Evolutionary conservation across 2,113 vertebrate genomes (phyloP).

Genomic region (Ageneiosus marmoratus): DNA sequence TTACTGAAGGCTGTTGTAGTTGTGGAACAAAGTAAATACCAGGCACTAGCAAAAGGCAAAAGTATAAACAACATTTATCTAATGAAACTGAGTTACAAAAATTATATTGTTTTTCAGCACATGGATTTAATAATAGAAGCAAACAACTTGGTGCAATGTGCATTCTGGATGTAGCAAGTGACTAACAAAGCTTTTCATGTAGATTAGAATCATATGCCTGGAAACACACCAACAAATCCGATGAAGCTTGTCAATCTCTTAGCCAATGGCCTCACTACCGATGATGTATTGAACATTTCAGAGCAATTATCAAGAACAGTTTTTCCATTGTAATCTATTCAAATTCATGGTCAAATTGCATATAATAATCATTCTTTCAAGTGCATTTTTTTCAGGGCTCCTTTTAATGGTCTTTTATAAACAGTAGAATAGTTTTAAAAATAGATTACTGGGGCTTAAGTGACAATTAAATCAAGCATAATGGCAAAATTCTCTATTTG

Average conservation of each 20-base stretch:
- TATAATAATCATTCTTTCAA: slow-evolving; percentile 20
- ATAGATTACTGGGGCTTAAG: slow-evolving; percentile 38
- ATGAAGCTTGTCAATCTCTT: background rate
- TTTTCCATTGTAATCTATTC: slow-evolving; percentile 9
- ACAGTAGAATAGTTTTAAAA: slow-evolving; percentile 39
- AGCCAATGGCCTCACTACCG: background rate
- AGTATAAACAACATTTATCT: background rate
- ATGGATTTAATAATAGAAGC: slow-evolving; percentile 26
- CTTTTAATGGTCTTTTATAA: slow-evolving; percentile 39
- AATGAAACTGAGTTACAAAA: background rate
- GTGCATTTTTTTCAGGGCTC: slow-evolving; percentile 11
- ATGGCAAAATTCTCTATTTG: slow-evolving; percentile 34
- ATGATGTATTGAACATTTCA: slow-evolving; percentile 4
- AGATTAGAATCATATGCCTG: slow-evolving; percentile 27
- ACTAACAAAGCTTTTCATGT: background rate
- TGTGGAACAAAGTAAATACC: background rate
- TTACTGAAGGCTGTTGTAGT: background rate
- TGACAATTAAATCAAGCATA: slow-evolving; percentile 37
- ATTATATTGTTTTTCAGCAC: background rate
- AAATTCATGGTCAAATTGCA: slow-evolving; percentile 21
- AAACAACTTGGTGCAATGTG: slow-evolving; percentile 4
- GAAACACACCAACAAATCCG: background rate
- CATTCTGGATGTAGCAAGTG: slow-evolving; percentile 7
- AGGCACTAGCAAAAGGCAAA: slow-evolving; percentile 1
- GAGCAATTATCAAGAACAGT: background rate